Base-by-base conservation (phyloP, 1,140 invertebrate species). In the Drosophila ohnishii region DNA sequence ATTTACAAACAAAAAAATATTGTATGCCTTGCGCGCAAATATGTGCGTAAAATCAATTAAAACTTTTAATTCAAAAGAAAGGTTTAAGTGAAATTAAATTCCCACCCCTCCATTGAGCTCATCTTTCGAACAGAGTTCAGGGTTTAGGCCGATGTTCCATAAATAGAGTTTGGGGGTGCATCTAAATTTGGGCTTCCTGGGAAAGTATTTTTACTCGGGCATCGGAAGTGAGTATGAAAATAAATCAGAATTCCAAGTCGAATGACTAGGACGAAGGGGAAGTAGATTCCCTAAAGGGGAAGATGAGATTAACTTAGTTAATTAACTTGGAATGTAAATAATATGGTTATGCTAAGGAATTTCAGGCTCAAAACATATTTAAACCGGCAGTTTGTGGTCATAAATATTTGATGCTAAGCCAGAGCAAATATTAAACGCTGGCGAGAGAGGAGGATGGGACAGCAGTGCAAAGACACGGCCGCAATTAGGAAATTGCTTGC, bases 11-110 rank as follows among this genome's bases (percentile, higher is more conserved):
- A n/a, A 2, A 48, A 45, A 39, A 50, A 48, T 37, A 59, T 66
- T 77, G 75, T 59, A 56, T 69, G 72, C 34, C 56, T 50, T 63
- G 58, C 19, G 50, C 44, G 42, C 45, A 45, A 62, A 42, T 67
- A 58, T 61, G 59, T 83, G 73, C 64, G 44, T 64, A 67, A 83
- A 84, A 85, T 82, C 82, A 81, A 84, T 86, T 86, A 81, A 84
- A 84, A 85, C 45, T 84, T 84, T 84, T 84, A 84, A 84, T 84
- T 84, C 69, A 85, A 53, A 85, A 80, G 81, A 78, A 80, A 85
- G 81, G 80, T 85, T 85, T 80, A 85, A 85, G 81, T 81, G 78
- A 86, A 85, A 81, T 78, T 74, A 63, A 74, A 74, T 66, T 64
- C 47, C 47, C 60, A 40, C 55, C 28, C 62, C 40, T 0, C 50